A percentile compares a stretch with the other conserved stretches of the same genome.
Conservation (phyloP, 2,888 invertebrate genomes). For the Linnaemya vulpina region DNA sequence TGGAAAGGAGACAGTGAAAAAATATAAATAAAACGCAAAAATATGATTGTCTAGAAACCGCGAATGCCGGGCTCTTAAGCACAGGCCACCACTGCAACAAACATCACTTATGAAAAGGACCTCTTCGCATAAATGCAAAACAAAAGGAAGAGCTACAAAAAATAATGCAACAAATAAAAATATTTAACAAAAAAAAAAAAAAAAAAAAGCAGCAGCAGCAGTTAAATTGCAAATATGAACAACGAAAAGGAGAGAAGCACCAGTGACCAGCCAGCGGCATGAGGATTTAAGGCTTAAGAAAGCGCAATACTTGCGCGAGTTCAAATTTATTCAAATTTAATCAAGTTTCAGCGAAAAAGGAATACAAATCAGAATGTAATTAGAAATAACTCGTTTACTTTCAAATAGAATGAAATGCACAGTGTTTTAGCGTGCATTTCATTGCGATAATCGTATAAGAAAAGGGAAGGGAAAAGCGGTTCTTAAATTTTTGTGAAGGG, state of each 20-base stretch:
- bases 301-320: not conserved
- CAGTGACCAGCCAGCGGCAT: not conserved
- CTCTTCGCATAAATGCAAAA: slow-evolving; percentile 5
- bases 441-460: too few species aligned
- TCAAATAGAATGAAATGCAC: not conserved
- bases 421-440: too few species aligned
- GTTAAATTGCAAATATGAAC: not conserved
- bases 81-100: slow-evolving; percentile 12
- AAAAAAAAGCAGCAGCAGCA: too few species aligned
- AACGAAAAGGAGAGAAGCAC: not conserved
- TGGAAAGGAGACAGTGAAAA: not conserved
- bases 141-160: not conserved
- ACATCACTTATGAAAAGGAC: slow-evolving; percentile 10
- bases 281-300: not conserved
- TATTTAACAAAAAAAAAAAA: not conserved
- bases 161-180: not conserved
- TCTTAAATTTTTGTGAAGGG: too few species aligned
- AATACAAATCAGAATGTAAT: not conserved
- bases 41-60: slow-evolving; percentile 12
- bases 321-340: not conserved
- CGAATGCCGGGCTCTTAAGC: not conserved
- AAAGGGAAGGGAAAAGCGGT: too few species aligned
- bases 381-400: not conserved
- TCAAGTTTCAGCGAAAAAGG: not conserved
- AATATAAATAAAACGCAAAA: not conserved